Evolutionary conservation across 2,888 invertebrate genomes (phyloP), one percentile per base, ranked within the genome.

Genomic region (Heliconius aoede): DNA sequence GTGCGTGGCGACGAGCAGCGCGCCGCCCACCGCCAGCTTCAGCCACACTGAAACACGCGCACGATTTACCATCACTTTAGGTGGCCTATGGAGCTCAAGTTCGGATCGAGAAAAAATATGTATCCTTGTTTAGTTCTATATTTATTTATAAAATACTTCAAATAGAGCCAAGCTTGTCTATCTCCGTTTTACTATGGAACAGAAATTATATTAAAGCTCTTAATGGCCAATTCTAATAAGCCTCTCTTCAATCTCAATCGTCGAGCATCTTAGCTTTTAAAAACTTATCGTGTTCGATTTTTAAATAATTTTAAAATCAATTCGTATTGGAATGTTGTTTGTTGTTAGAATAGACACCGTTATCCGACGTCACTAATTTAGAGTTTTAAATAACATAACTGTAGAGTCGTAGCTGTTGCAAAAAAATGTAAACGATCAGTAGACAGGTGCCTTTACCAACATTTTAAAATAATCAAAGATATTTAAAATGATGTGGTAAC

Each of bases 11-110:
- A 96, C 95, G 93, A 97, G 96, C 90, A 98, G 96, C 88, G 97
- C 97, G 91, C 97, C 95, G 91, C 98, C 98, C 93, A 98, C 96
- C 92, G 96, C 96, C 95, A 97, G 95, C 95, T 97, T 98, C 95
- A 97, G 96, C 94, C 97, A 96, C 96, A 97, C 97, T 97, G 97
- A 90, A 97, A 97, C 95, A 92, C 89, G 89, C 90, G 88, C 76
- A 68, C 73, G 76, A 60, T 74, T 78, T 73, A 78, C 78, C 74
- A 76, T 74, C n/a, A n/a, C n/a, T n/a, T n/a, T n/a, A n/a, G 21
- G 7, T 51, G 21, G 8, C 51, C 18, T 18, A 5, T 46, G 18
- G 18, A 46, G 46, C 18, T 46, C 18, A 46, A 46, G 5, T 18
- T 46, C 18, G 4, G 46, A 18, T 15, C 18, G 15, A 15, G 18